Evolutionary conservation across 2,797 vertebrate species (phyloP).

Genomic region (Tinamus major): DNA sequence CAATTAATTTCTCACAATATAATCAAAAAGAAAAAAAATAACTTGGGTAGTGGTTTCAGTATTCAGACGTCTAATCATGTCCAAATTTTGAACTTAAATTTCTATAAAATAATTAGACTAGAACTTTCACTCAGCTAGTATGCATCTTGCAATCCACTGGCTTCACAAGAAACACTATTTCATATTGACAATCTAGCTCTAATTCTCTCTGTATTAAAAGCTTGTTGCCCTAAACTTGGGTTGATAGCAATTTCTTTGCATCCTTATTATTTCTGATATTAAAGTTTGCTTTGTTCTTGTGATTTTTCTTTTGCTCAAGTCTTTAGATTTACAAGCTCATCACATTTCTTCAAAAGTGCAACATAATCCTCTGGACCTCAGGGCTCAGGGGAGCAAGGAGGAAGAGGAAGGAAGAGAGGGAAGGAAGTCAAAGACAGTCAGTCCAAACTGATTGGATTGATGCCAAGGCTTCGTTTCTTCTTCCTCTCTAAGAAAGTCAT

Average conservation of each 20-base stretch:
- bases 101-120: background rate
- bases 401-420: background rate
- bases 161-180: background rate
- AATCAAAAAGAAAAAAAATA: background rate
- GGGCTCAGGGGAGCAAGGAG: background rate
- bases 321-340: background rate
- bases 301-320: background rate
- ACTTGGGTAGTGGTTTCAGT: background rate
- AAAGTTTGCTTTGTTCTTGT: background rate
- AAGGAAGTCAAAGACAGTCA: background rate
- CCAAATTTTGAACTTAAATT: background rate
- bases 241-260: background rate
- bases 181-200: background rate
- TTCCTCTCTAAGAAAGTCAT: background rate
- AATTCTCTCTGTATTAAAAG: background rate
- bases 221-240: background rate
- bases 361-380: background rate
- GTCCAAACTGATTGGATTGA: background rate
- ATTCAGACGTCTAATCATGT: background rate
- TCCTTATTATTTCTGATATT: background rate
- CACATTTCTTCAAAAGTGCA: background rate
- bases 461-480: background rate
- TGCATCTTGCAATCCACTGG: background rate
- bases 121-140: accelerated
- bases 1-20: background rate